Percentiles rank a stretch among this genome's conserved stretches.
Conservation (phyloP, 2,113 vertebrate genomes). For the Colossoma macropomum region DNA sequence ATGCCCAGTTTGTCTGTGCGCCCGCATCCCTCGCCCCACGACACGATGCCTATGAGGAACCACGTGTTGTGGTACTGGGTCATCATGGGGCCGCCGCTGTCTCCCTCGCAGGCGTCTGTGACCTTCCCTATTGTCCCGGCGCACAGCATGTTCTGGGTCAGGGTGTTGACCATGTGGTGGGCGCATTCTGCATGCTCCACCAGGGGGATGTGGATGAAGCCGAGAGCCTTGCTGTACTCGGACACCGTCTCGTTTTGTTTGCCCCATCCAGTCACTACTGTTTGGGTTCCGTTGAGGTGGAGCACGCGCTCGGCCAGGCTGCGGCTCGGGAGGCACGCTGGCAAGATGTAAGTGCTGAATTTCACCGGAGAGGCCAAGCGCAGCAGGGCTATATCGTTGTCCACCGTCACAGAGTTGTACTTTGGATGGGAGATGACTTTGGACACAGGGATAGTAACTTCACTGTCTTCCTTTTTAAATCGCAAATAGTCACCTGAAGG, state of each 20-base stretch:
- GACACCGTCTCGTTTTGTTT: slow-evolving; percentile 50
- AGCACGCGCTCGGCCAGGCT: slow-evolving; percentile 82
- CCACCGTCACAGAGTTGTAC: slow-evolving; percentile 74
- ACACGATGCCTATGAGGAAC: slow-evolving; percentile 94
- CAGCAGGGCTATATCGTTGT: slow-evolving; percentile 93
- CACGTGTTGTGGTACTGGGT: slow-evolving; percentile 82
- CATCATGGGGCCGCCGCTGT: slow-evolving; percentile 96
- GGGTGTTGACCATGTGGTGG: slow-evolving; percentile 69
- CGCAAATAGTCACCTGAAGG: slow-evolving; percentile 88
- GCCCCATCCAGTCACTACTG: slow-evolving; percentile 91
- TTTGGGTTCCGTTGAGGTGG: slow-evolving; percentile 74
- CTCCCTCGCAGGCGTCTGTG: slow-evolving; percentile 86
- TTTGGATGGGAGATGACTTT: slow-evolving; percentile 77
- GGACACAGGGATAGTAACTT: slow-evolving; percentile 75
- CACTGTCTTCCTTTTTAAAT: slow-evolving; percentile 72
- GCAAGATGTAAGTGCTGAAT: slow-evolving; percentile 74
- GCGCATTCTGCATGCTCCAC: slow-evolving; percentile 72
- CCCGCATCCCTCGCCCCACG: slow-evolving; percentile 95
- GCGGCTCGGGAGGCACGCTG: slow-evolving; percentile 83
- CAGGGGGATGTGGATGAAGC: slow-evolving; percentile 83
- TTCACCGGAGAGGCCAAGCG: slow-evolving; percentile 73
- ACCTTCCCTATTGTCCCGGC: slow-evolving; percentile 79
- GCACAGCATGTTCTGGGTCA: slow-evolving; percentile 90
- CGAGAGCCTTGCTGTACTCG: slow-evolving; percentile 75
- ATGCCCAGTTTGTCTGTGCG: slow-evolving; percentile 84